Evolutionary conservation across 92 coral and sea anemone species (phyloP).

Genomic region (Pocillopora meandrina): DNA sequence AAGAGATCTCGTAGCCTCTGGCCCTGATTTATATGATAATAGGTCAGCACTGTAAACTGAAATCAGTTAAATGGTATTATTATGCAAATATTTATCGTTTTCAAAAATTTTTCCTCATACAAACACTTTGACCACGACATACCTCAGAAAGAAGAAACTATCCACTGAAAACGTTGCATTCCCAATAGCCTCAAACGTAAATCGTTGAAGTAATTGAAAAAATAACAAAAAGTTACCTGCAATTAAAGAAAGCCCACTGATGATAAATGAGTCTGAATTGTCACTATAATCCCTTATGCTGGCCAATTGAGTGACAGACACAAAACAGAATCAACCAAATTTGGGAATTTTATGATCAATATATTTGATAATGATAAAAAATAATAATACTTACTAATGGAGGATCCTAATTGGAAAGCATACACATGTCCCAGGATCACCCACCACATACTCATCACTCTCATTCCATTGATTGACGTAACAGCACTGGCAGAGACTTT

Average conservation of each 20-base stretch:
- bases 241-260: not conserved
- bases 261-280: too few species aligned
- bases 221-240: not conserved
- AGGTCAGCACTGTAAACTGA: too few species aligned
- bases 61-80: too few species aligned
- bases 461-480: slow-evolving; percentile 87
- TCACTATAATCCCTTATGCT: too few species aligned
- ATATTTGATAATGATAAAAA: not conserved
- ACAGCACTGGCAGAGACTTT: slow-evolving; percentile 77
- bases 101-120: too few species aligned
- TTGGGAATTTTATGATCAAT: too few species aligned
- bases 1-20: too few species aligned
- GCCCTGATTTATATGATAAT: too few species aligned
- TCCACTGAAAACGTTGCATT: slow-evolving; percentile 88
- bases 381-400: not conserved
- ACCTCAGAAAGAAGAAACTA: slow-evolving; percentile 96
- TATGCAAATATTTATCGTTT: too few species aligned
- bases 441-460: slow-evolving; percentile 96
- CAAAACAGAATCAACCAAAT: too few species aligned
- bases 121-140: not conserved
- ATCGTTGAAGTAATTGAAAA: slow-evolving; percentile 35
- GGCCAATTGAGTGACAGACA: too few species aligned
- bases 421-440: slow-evolving; percentile 82
- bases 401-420: not conserved
- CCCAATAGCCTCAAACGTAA: slow-evolving; percentile 67